A percentile compares a stretch with the other conserved stretches of the same genome.
phyloP scores from a whole-genome alignment of 1,140 invertebrate genomes.

The Pachyrhynchus sulphureomaculatus region DNA sequence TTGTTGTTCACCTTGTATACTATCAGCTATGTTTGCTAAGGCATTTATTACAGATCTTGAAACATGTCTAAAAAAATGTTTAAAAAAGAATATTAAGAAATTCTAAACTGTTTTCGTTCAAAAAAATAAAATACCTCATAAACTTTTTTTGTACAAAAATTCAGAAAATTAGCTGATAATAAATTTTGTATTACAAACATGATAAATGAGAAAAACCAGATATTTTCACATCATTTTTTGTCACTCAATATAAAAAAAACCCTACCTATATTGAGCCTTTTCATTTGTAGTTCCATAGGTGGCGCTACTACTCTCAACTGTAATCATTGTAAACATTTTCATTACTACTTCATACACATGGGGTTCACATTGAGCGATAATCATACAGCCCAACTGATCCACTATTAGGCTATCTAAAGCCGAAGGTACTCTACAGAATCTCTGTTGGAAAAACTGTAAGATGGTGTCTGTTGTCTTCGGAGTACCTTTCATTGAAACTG shows the following conservation, averaged over 20 bases:
- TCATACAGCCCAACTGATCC: slow-evolving; percentile 95
- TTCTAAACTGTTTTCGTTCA: no score
- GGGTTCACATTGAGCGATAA: slow-evolving; percentile 84
- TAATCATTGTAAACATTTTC: slow-evolving; percentile 96
- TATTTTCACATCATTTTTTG: no score
- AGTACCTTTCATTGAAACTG: slow-evolving; percentile 89
- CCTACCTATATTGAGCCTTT: slow-evolving; percentile 71
- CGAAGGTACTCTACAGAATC: slow-evolving; percentile 88
- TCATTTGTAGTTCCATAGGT: slow-evolving; percentile 75
- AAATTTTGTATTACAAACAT: no score
- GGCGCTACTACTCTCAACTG: slow-evolving; percentile 88
- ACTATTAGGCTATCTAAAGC: slow-evolving; percentile 91
- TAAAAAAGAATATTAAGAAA: background rate
- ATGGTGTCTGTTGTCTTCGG: slow-evolving; percentile 93
- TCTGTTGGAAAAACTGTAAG: slow-evolving; percentile 94
- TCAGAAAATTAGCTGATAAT: no score
- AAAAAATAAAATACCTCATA: no score
- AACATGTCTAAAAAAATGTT: slow-evolving; percentile 70
- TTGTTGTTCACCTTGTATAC: slow-evolving; percentile 84
- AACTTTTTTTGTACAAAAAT: no score
- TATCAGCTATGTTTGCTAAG: slow-evolving; percentile 90
- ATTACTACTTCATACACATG: slow-evolving; percentile 93
- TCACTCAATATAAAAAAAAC: no score
- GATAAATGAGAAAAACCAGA: no score
- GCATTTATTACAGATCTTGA: slow-evolving; percentile 94